Base-by-base conservation (phyloP, 1,140 invertebrate species). In the Cyphomyrmex costatus region DNA sequence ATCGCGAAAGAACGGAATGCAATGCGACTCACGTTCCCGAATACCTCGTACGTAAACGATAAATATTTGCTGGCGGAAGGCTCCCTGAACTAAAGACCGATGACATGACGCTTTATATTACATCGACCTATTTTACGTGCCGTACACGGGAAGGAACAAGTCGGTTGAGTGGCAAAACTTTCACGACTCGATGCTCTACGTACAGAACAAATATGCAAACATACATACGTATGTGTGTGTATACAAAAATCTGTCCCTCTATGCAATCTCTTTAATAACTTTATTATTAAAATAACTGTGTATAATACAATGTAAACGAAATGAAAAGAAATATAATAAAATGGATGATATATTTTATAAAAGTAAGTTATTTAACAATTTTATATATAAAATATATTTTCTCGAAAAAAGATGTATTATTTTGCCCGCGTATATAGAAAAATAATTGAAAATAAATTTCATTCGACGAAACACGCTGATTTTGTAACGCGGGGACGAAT, bases 51-150 rank as follows among this genome's bases (percentile, higher is more conserved):
- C 30, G 61, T 51, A 66, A 66, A 66, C 27, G 46, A 66, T 66
- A 66, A 79, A 79, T 66, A 79, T 66, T 79, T 66, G 30, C 61
- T 24, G 46, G 7, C n/a, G 76, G 42, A 51, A 65, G 42, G 24
- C 42, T 78, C 6, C 24, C 19, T 24, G 60, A 79, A 21, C 27
- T 53, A 33, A 66, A 66, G 77, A 79, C 42, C 60, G 42, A 79
- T 66, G 77, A 66, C 27, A 21, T 46, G 61, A 53, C 63, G 49
- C 77, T 66, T 79, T 66, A 79, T 51, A 42, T 79, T 51, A 36
- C 61, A 53, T 53, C 61, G 46, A 53, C 46, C 46, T 53, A 51
- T 66, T 79, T 79, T 24, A 66, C 30, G n/a, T 49, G 4, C 58
- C 49, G 36, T 2, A 30, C 46, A 51, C 27, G 60, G n/a, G 19